phyloP scores from a whole-genome alignment of 2,113 vertebrate species.

The Neomonachus schauinslandi region DNA sequence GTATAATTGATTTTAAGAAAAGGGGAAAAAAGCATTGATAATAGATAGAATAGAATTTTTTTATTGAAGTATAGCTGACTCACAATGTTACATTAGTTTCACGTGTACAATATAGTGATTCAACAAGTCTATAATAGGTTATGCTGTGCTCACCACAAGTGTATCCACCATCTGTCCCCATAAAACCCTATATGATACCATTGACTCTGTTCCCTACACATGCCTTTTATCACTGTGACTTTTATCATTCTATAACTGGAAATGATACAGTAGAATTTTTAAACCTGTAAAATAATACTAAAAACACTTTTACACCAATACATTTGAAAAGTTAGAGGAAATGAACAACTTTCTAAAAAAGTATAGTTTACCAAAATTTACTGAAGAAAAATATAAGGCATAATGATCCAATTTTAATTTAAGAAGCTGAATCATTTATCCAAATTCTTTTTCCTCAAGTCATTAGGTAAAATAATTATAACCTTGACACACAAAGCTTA shows the following conservation, averaged over 20 bases:
- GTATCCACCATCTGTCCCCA: not conserved
- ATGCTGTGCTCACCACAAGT: not conserved
- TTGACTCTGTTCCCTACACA: not conserved
- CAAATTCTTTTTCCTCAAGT: not conserved
- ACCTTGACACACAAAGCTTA: not conserved
- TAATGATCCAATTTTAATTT: not conserved
- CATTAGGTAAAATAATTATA: conserved; percentile 18
- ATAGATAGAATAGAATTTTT: not conserved
- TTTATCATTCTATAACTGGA: not conserved
- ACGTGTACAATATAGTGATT: not conserved
- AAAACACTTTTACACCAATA: not conserved
- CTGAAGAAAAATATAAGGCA: not conserved
- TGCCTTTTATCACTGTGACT: not conserved
- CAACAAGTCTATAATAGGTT: not conserved
- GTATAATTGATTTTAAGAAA: not conserved
- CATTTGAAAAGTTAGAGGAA: conserved; percentile 32
- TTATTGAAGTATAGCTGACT: not conserved
- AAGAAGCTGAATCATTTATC: conserved; percentile 32
- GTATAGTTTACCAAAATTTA: not conserved
- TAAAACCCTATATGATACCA: not conserved
- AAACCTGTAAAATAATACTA: conserved; percentile 21
- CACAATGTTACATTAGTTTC: not conserved
- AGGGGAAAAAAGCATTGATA: not conserved
- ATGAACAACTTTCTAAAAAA: conserved; percentile 23
- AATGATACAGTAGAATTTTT: not conserved